Conservation (phyloP, 37 sponge, comb jelly and placozoan genomes). For the Theonella swinhoei region DNA sequence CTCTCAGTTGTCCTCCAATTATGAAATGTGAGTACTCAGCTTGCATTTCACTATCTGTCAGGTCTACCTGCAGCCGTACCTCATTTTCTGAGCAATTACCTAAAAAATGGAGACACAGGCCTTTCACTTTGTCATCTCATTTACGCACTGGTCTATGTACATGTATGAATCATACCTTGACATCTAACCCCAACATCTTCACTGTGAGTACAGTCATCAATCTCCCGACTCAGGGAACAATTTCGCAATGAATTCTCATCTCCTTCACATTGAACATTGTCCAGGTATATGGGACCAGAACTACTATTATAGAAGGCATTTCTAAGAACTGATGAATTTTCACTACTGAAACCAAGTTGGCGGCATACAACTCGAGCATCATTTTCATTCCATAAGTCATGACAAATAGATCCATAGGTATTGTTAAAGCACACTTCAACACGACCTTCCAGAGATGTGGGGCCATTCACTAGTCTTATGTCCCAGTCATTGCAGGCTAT, state of each 20-base stretch:
- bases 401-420: not conserved
- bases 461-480: not conserved
- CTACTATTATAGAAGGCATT: not conserved
- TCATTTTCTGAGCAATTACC: not conserved
- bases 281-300: not conserved
- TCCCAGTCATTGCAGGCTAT: not conserved
- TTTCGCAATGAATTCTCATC: not conserved
- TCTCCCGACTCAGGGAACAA: not conserved
- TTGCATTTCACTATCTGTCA: not conserved
- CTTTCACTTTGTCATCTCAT: no score
- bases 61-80: not conserved
- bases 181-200: not conserved
- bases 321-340: not conserved
- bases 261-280: not conserved
- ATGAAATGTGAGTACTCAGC: slow-evolving; percentile 20
- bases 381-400: not conserved
- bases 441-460: not conserved
- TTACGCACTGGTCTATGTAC: no score
- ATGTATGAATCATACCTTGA: no score
- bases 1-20: slow-evolving; percentile 25
- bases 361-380: not conserved
- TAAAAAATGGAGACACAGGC: no score
- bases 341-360: not conserved
- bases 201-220: not conserved
- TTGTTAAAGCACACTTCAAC: not conserved